These are phyloP conservation scores for Bugula neritina DNA, from an alignment of 2,888 invertebrate genomes.

Conservation along the genomic window DNA sequence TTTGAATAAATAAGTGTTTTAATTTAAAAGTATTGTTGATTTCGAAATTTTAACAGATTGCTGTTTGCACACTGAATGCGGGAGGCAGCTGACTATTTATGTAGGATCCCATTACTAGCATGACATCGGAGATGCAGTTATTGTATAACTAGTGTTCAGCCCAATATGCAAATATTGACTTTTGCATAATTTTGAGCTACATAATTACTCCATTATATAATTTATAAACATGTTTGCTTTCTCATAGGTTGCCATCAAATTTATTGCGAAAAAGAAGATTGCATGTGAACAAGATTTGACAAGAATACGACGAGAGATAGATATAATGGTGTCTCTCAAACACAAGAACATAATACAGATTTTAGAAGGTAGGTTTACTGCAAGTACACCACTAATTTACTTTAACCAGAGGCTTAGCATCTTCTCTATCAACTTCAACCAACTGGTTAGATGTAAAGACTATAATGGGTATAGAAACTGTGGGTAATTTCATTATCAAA, in stretches of 20 bases:
- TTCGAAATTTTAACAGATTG: not conserved
- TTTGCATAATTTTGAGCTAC: not conserved
- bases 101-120: not conserved
- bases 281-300: slow-evolving; percentile 81
- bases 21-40: too few relatives aligned
- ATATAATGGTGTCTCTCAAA: slow-evolving; percentile 96
- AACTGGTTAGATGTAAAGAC: too few relatives aligned
- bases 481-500: too few relatives aligned
- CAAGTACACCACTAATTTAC: too few relatives aligned
- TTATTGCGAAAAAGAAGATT: slow-evolving; percentile 56
- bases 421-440: too few relatives aligned
- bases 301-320: slow-evolving; percentile 91
- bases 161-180: not conserved
- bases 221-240: slow-evolving; percentile 31
- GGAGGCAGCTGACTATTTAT: not conserved
- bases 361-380: slow-evolving; percentile 81
- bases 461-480: too few relatives aligned
- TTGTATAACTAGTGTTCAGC: not conserved
- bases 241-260: slow-evolving; percentile 83
- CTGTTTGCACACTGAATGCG: not conserved
- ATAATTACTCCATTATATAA: not conserved
- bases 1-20: too few relatives aligned
- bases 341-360: slow-evolving; percentile 99
- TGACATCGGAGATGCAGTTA: not conserved
- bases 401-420: too few relatives aligned